A percentile compares a stretch with the other conserved stretches of the same genome.
Conservation (phyloP, 2,888 invertebrate genomes). For the Lutraria lutraria region DNA sequence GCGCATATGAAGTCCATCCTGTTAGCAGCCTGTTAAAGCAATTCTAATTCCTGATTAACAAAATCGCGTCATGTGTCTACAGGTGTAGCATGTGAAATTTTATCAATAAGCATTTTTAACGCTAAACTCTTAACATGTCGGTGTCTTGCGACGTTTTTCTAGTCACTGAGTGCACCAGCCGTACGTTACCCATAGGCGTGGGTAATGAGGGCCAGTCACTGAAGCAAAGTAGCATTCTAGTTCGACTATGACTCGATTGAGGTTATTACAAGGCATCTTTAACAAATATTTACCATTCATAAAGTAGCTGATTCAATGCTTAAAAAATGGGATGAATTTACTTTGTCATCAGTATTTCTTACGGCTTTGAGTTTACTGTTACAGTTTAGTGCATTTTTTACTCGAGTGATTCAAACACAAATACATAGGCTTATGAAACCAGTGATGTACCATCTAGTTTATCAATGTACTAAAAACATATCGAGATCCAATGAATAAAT, state of each 20-base stretch:
- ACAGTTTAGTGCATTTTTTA: background rate
- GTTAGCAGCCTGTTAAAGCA: no score
- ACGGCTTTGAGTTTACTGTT: slow-evolving; percentile 17
- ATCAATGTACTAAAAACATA: background rate
- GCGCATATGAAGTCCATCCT: no score
- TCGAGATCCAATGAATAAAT: no score
- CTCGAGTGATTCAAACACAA: background rate
- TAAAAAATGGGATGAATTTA: slow-evolving; percentile 25
- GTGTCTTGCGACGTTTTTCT: background rate
- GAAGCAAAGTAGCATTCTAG: background rate
- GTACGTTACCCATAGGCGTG: background rate
- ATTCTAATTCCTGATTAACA: no score
- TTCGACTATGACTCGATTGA: slow-evolving; percentile 3
- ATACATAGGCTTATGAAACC: background rate
- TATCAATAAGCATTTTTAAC: background rate
- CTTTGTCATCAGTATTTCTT: background rate
- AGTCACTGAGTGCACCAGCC: background rate
- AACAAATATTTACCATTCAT: background rate
- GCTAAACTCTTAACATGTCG: background rate
- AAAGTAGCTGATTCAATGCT: background rate
- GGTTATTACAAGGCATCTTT: slow-evolving; percentile 10
- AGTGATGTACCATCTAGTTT: background rate
- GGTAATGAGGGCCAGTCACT: background rate
- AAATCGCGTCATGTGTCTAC: background rate
- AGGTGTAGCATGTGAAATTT: background rate